These are phyloP conservation scores for Clarias platycephalus DNA, from an alignment of 2,797 vertebrate species.

Conservation along the genomic window DNA sequence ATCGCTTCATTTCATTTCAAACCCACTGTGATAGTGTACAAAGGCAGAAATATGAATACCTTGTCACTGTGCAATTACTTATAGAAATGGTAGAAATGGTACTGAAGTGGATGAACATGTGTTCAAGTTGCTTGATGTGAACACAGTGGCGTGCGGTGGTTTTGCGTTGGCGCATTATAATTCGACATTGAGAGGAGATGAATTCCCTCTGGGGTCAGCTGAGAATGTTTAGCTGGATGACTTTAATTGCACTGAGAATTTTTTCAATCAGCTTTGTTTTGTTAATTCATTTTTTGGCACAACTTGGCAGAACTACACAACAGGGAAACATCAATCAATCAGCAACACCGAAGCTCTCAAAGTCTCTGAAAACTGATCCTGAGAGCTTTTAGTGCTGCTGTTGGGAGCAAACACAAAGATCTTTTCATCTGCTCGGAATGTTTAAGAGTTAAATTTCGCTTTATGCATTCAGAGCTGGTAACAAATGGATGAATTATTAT, in stretches of 20 bases:
- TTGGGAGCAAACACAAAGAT: neutral
- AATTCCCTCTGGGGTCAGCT: constrained; percentile 21
- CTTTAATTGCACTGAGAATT: constrained; percentile 16
- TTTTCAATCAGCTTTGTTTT: constrained; percentile 22
- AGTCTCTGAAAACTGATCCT: constrained; percentile 11
- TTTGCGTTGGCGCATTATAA: neutral
- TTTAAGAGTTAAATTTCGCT: neutral
- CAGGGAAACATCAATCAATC: constrained; percentile 12
- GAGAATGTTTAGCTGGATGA: constrained; percentile 32
- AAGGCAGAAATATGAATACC: no score
- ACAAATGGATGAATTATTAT: neutral
- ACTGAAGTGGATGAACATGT: neutral
- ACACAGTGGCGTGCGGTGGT: neutral
- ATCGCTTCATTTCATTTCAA: no score
- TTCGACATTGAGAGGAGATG: constrained; percentile 15
- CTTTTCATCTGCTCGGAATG: neutral
- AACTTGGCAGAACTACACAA: neutral
- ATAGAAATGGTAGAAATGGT: neutral
- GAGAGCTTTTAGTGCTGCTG: neutral
- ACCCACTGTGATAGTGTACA: no score
- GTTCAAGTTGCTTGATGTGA: neutral
- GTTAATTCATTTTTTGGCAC: neutral
- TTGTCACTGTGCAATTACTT: no score
- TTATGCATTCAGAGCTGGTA: neutral
- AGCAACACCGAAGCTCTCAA: no score